Evolutionary conservation across 2,888 invertebrate genomes (phyloP), one percentile per base, ranked within the genome.

Genomic region (Euphydryas editha): DNA sequence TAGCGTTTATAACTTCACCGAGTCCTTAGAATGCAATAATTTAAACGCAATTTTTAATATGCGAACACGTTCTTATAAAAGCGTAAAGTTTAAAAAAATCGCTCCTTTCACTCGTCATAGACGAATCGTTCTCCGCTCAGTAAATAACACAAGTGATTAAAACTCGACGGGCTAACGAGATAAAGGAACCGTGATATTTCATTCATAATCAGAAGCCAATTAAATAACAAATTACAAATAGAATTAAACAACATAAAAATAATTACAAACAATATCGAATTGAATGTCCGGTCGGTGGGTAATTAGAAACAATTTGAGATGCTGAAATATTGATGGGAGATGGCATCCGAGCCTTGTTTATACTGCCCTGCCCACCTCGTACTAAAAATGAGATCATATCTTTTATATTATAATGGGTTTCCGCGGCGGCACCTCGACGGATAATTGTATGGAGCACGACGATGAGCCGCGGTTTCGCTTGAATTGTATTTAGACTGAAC

Each of bases 351-450:
- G 21, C 6, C 67, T 61, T 55, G 65, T 57, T 61, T 61, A 66
- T 56, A 79, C 75, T 79, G 88, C 79, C 87, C 90, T 76, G 84
- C 90, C 89, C 90, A 90, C 86, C 86, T 87, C 86, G 85, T 85
- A 87, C 88, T 88, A 86, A 88, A 88, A 89, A 82, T 84, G 79
- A 82, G 92, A 92, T 92, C 86, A 90, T 92, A 92, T 92, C 92
- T 89, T 73, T 81, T 83, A 88, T 89, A 90, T 90, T 92, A 90
- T 91, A 91, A 91, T 91, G 90, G 90, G 89, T 90, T 91, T 88
- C 88, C 88, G 88, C 84, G 83, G 90, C 88, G 88, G 88, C 89
- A 88, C 86, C 88, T 86, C 79, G 84, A 81, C 76, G 86, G 81
- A 85, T 90, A 88, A 90, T 89, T 88, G 89, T 89, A 87, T 85